phyloP scores from a whole-genome alignment of 2,797 vertebrate species.

The Serranus cabrilla region DNA sequence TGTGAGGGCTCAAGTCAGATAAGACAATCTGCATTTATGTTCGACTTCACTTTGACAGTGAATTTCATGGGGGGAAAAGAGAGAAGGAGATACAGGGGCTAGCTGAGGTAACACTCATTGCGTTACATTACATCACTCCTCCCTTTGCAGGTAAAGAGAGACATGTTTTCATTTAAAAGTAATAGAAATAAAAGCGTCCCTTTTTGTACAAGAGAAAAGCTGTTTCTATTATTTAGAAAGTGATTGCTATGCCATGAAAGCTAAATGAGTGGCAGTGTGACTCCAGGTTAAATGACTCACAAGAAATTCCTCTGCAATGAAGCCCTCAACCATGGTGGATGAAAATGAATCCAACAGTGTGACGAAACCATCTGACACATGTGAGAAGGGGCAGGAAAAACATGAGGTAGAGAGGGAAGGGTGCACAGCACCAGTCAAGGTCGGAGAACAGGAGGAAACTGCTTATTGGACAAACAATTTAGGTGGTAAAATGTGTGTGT shows the following conservation, averaged over 20 bases:
- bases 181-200: neutral
- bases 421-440: slow-evolving; percentile 32
- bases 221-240: slow-evolving; percentile 25
- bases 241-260: slow-evolving; percentile 1
- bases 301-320: slow-evolving; percentile 35
- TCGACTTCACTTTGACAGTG: slow-evolving; percentile 30
- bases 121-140: slow-evolving; percentile 17
- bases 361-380: slow-evolving; percentile 50
- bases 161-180: neutral
- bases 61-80: slow-evolving; percentile 17
- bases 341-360: slow-evolving; percentile 45
- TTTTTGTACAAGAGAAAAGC: slow-evolving; percentile 12
- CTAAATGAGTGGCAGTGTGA: slow-evolving; percentile 13
- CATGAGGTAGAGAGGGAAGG: slow-evolving; percentile 1
- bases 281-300: slow-evolving; percentile 29
- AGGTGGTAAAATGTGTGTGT: neutral
- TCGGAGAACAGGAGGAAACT: slow-evolving; percentile 31
- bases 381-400: slow-evolving; percentile 25
- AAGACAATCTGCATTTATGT: slow-evolving; percentile 31
- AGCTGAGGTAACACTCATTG: slow-evolving; percentile 8
- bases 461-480: slow-evolving; percentile 28
- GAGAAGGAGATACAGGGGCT: neutral
- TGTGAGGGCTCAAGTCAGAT: slow-evolving; percentile 32
- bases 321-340: slow-evolving; percentile 37
- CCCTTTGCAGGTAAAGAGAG: slow-evolving; percentile 14